A percentile compares a stretch with the other conserved stretches of the same genome.
Conservation (phyloP, 2,797 vertebrate species). For the Pogoniulus pusillus region DNA sequence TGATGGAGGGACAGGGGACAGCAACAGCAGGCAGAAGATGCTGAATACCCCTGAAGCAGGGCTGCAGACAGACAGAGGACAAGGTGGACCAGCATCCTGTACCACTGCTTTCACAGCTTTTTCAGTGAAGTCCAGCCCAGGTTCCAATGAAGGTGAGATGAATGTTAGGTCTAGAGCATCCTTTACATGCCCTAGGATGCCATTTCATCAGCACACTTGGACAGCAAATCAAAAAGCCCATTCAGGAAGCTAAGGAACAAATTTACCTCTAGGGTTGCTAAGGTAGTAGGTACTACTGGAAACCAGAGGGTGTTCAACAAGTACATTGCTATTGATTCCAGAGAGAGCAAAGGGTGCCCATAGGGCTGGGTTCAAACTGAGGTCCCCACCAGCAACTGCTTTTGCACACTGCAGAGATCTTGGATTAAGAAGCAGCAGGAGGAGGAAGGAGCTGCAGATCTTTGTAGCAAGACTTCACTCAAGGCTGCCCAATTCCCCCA, state of each 20-base stretch:
- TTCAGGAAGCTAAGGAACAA: not conserved
- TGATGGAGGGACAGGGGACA: not conserved
- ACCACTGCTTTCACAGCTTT: not conserved
- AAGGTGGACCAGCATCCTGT: not conserved
- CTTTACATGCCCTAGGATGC: not conserved
- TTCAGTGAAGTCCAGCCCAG: not conserved
- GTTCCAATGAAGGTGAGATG: not conserved
- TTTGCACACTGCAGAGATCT: not conserved
- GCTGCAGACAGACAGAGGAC: not conserved
- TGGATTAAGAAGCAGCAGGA: not conserved
- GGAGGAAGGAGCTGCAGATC: conserved; percentile 29
- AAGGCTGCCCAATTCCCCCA: not conserved
- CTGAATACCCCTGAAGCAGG: not conserved
- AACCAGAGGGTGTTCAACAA: not conserved
- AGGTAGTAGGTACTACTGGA: not conserved
- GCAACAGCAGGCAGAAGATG: not conserved
- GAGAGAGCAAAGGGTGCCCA: not conserved
- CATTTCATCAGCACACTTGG: not conserved
- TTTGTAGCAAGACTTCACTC: conserved; percentile 17
- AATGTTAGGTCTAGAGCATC: not conserved
- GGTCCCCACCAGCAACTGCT: not conserved
- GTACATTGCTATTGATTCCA: not conserved
- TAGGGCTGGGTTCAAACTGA: not conserved
- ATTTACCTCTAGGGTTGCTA: not conserved
- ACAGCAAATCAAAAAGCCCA: not conserved